A percentile compares a stretch with the other conserved stretches of the same genome.
phyloP scores from a whole-genome alignment of 1,140 invertebrate species.

The Drosophila auraria region DNA sequence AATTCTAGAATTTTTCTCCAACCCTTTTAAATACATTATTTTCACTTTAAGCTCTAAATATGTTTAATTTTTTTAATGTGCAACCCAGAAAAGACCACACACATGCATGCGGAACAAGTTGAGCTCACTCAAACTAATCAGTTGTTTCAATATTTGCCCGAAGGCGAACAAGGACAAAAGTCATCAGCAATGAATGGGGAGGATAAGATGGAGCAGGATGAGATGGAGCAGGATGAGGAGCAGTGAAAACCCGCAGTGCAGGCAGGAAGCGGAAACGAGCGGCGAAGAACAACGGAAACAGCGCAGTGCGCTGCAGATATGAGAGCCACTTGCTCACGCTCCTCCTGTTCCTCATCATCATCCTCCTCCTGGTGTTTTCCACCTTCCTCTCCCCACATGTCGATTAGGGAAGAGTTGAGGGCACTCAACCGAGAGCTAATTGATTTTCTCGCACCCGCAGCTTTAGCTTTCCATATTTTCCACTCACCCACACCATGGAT shows the following conservation, averaged over 20 bases:
- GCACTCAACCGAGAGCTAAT: slow-evolving; percentile 53
- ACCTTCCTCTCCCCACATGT: slow-evolving; percentile 13
- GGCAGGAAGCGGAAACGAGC: slow-evolving; percentile 68
- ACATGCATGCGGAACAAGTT: slow-evolving; percentile 44
- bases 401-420: slow-evolving; percentile 42
- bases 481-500: neutral
- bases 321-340: neutral
- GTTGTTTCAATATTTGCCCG: slow-evolving; percentile 78
- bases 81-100: neutral
- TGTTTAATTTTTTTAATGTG: slow-evolving; percentile 1
- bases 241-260: slow-evolving; percentile 24
- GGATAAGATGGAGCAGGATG: neutral
- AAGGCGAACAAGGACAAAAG: slow-evolving; percentile 54
- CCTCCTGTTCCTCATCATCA: neutral
- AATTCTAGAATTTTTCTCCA: neutral
- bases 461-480: slow-evolving; percentile 14
- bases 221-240: neutral
- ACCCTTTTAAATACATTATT: neutral
- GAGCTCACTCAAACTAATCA: slow-evolving; percentile 77
- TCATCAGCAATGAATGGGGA: slow-evolving; percentile 42
- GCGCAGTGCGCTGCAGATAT: slow-evolving; percentile 39
- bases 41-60: neutral
- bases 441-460: slow-evolving; percentile 68
- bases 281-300: slow-evolving; percentile 53
- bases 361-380: neutral